Conservation (phyloP, 2,797 vertebrate species). For the Anabacerthia variegaticeps region DNA sequence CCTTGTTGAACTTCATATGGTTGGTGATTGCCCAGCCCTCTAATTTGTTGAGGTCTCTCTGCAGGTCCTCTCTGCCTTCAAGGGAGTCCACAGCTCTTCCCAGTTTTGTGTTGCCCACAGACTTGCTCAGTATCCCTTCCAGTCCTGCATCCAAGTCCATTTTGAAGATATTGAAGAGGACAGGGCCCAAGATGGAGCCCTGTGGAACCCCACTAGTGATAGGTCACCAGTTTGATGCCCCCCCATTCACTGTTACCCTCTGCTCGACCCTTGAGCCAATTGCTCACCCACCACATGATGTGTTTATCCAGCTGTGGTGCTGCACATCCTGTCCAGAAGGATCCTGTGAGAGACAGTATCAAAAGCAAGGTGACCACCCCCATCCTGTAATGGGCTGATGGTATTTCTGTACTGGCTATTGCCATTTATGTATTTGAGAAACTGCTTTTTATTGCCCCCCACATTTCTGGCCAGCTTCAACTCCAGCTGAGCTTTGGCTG, state of each 20-base stretch:
- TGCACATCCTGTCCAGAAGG: not conserved
- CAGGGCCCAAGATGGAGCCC: not conserved
- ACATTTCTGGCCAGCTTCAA: not conserved
- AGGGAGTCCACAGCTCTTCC: not conserved
- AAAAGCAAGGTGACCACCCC: not conserved
- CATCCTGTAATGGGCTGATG: not conserved
- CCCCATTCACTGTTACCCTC: not conserved
- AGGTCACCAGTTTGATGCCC: not conserved
- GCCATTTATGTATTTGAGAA: not conserved
- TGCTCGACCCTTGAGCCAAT: accelerated
- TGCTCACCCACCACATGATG: not conserved
- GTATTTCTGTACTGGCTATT: not conserved
- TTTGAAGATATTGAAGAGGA: not conserved
- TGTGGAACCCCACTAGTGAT: not conserved
- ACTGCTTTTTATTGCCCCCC: not conserved
- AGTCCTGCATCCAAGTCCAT: not conserved
- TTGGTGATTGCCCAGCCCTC: not conserved
- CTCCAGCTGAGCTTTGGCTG: not conserved
- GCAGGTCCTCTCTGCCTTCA: not conserved
- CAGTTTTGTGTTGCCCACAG: not conserved
- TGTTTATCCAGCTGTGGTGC: not conserved
- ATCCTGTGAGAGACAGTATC: not conserved
- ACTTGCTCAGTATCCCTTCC: not conserved
- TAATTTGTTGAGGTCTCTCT: not conserved
- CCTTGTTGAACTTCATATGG: not conserved